Evolutionary conservation across 1,140 invertebrate species (phyloP).

Genomic region (Drosophila nasuta): DNA sequence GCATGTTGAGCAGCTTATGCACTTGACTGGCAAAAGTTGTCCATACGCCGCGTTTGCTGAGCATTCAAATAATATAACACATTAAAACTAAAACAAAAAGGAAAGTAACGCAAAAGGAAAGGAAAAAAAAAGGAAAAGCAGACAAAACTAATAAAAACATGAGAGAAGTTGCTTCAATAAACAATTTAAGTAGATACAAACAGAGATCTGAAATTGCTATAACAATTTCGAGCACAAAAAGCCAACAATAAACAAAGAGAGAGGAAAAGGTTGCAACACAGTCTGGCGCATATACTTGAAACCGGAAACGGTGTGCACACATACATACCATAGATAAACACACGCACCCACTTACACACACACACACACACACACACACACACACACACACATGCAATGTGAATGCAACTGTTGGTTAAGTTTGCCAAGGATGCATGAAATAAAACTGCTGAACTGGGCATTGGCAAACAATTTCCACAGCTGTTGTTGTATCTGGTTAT

Average conservation of each 20-base stretch:
- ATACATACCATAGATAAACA: not conserved
- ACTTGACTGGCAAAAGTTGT: conserved; percentile 22
- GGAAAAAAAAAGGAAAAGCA: not conserved
- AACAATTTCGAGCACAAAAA: conserved; percentile 33
- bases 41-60: conserved; percentile 15
- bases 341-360: not conserved
- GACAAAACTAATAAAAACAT: conserved; percentile 43
- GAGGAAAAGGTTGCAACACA: conserved; percentile 3
- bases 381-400: conserved; percentile 10
- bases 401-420: conserved; percentile 34
- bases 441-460: conserved; percentile 26
- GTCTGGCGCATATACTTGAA: conserved; percentile 16
- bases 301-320: conserved; percentile 12
- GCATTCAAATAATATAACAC: conserved; percentile 12
- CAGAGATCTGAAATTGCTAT: conserved; percentile 33
- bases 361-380: not conserved
- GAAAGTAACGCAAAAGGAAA: not conserved
- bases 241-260: conserved; percentile 20
- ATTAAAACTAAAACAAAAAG: not conserved
- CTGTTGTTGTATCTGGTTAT: conserved; percentile 21
- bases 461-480: conserved; percentile 31
- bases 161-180: conserved; percentile 36
- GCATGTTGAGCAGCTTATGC: conserved; percentile 24
- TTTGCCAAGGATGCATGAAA: conserved; percentile 38
- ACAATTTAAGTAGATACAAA: conserved; percentile 36